A percentile compares a stretch with the other conserved stretches of the same genome.
Conservation (phyloP, 2,888 invertebrate genomes). For the Tillus elongatus region DNA sequence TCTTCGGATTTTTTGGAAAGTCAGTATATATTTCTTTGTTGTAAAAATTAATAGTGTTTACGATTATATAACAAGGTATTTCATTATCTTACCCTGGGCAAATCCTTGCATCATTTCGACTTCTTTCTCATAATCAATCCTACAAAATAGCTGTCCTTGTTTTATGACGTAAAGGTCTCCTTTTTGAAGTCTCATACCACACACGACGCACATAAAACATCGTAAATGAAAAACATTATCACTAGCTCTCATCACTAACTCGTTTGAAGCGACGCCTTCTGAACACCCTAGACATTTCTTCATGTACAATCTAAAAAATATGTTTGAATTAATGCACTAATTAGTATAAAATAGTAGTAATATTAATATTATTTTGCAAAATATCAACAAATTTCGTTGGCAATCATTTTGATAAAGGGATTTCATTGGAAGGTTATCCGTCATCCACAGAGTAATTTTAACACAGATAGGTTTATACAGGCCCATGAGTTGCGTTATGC, state of each 20-base stretch:
- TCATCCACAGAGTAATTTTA: too few species aligned
- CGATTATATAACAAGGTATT: too few species aligned
- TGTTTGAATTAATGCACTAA: too few species aligned
- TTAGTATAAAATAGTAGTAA: too few species aligned
- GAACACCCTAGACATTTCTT: conserved; percentile 68
- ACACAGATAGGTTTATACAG: too few species aligned
- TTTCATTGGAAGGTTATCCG: too few species aligned
- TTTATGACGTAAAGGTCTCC: conserved; percentile 74
- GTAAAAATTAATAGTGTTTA: too few species aligned
- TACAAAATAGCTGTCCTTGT: conserved; percentile 69
- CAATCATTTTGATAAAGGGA: conserved; percentile 6
- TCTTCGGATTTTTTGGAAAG: too few species aligned
- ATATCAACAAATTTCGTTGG: conserved; percentile 7
- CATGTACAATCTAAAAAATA: conserved; percentile 53
- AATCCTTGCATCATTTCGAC: conserved; percentile 61
- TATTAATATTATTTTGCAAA: conserved; percentile 4
- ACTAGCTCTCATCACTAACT: conserved; percentile 69
- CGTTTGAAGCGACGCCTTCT: conserved; percentile 61
- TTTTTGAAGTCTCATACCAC: conserved; percentile 65
- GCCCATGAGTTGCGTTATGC: too few species aligned
- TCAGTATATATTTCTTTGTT: too few species aligned
- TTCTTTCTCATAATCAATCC: conserved; percentile 72
- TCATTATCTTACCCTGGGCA: conserved; percentile 40
- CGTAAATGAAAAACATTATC: conserved; percentile 68
- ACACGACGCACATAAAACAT: conserved; percentile 72